Evolutionary conservation across 2,113 vertebrate genomes (phyloP), one percentile per base, ranked within the genome.

Genomic region (Accipiter cooperii): DNA sequence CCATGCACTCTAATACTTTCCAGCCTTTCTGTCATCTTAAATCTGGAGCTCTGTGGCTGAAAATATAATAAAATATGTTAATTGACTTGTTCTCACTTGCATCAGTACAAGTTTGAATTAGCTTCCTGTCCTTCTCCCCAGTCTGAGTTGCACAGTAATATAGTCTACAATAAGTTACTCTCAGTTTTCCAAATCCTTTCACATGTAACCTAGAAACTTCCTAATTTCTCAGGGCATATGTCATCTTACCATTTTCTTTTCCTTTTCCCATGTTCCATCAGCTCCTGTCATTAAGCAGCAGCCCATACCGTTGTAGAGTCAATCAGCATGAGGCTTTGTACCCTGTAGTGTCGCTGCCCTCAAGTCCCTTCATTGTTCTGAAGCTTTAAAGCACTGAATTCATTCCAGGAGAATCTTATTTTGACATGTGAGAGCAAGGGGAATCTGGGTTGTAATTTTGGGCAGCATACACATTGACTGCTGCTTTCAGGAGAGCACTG

Each of bases 31-130:
- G 85, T 52, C 42, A 89, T 68, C 52, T 95, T 97, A 79, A 96
- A 92, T 98, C 97, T 96, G 29, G 78, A 97, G 54, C 61, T 83
- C 87, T 65, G 90, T 36, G 61, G 73, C 89, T 96, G 86, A 85
- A 98, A 98, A 87, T 38, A 78, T 2, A 92, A 73, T n/a, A 63
- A 66, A 94, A 26, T 11, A 58, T 49, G 49, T 85, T 64, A 81
- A 87, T 90, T 77, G 47, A 69, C 22, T 20, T 55, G 34, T 69
- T 69, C 21, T 69, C 12, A 47, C 69, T 76, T 75, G 17, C 55
- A 68, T 55, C 79, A 65, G 11, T 47, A 57, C 22, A 69, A 75
- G 49, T 86, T 47, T 86, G 73, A 91, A 79, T 42, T 73, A 84
- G 24, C 4, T 60, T 89, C 28, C 46, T 65, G 14, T 77, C 73